These are phyloP conservation scores for Hydrozoanthus tunicans DNA, from an alignment of 64 coral and sea anemone species.

Conservation along the genomic window DNA sequence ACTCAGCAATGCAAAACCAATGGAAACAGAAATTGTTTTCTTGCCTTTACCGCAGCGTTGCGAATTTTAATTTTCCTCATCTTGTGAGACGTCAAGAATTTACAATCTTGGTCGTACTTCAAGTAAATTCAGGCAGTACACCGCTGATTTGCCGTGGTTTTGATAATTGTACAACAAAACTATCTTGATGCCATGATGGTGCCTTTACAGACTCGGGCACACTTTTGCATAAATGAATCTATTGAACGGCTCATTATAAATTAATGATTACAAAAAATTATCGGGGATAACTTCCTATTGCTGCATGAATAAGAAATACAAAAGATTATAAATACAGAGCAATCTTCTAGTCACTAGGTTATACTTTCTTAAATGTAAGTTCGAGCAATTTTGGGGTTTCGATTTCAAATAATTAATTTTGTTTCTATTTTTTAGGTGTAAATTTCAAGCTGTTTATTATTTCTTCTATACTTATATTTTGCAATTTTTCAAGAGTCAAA, in stretches of 20 bases:
- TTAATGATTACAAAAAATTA: slow-evolving; percentile 13
- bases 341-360: not conserved
- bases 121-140: not conserved
- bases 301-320: not conserved
- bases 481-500: not conserved
- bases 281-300: not conserved
- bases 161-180: not conserved
- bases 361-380: no score
- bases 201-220: not conserved
- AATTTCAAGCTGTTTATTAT: not conserved
- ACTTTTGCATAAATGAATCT: slow-evolving; percentile 33
- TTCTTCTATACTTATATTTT: not conserved
- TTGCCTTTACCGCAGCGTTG: not conserved
- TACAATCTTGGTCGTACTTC: not conserved
- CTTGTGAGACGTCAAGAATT: not conserved
- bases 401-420: not conserved
- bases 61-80: not conserved
- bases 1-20: not conserved
- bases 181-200: slow-evolving; percentile 3
- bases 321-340: not conserved
- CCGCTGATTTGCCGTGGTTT: not conserved
- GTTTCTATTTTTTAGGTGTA: not conserved
- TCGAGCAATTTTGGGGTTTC: no score
- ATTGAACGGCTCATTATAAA: slow-evolving; percentile 16
- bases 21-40: not conserved